phyloP scores from a whole-genome alignment of 2,797 vertebrate genomes.

The Alauda arvensis region DNA sequence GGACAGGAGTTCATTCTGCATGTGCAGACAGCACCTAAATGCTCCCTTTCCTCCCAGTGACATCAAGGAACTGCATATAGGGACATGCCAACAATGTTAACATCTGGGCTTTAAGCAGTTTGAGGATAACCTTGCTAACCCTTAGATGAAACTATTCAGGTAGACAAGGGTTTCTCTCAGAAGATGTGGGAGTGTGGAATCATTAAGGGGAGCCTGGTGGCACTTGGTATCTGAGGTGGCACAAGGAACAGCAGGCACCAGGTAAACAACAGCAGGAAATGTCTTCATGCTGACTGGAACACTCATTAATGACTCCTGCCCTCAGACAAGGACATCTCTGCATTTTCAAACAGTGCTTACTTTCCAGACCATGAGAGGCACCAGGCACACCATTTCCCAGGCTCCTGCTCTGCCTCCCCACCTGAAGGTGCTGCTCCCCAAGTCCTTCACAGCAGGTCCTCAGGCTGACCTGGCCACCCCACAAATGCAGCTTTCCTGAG shows the following conservation, averaged over 20 bases:
- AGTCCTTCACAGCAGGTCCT: neutral
- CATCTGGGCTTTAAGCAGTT: neutral
- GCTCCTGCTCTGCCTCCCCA: neutral
- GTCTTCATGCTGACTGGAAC: neutral
- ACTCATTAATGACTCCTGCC: neutral
- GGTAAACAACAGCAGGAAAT: neutral
- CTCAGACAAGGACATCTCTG: neutral
- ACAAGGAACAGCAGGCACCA: neutral
- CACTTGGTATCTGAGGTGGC: neutral
- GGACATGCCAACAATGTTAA: fast-evolving
- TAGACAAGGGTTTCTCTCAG: neutral
- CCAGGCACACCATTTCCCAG: neutral
- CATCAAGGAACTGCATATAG: neutral
- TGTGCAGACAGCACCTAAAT: neutral
- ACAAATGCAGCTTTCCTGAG: neutral
- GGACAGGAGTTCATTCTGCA: neutral
- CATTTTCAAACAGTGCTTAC: neutral
- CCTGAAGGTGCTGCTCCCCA: neutral
- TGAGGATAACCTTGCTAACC: neutral
- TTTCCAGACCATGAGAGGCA: neutral
- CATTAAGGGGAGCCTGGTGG: neutral
- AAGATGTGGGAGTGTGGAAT: neutral
- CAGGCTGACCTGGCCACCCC: fast-evolving
- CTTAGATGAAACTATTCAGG: neutral
- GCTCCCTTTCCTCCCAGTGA: neutral